Base-by-base conservation (phyloP, 2,888 invertebrate genomes). In the Elmis aenea region DNA sequence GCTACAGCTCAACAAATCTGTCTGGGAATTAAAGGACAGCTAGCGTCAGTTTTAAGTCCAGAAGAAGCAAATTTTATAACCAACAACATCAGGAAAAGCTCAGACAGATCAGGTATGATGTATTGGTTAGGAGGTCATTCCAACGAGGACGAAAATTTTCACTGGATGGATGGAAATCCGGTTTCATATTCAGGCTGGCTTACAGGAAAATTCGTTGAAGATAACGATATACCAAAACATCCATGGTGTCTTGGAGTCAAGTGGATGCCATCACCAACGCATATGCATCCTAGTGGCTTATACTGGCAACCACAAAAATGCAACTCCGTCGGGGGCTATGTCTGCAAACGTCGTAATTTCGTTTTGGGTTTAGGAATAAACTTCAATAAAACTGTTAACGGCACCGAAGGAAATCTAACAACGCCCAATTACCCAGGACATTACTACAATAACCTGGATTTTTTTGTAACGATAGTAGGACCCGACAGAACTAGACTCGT, bases 51-150 rank as follows among this genome's bases (percentile, higher is more conserved):
- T 14, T 71, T 79, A 35, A 77, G 81, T 3, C 60, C 74, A 0
- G 83, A 83, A 38, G 85, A 86, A 58, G 80, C 83, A 52, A 73
- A 76, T 33, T 85, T 85, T 61, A 71, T 86, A 11, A 77, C 79
- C 3, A 69, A 79, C 8, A 79, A 77, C 43, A 79, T 86, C 39
- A 71, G 84, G 23, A 78, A 79, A 58, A 77, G 79, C 55, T 72
- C 74, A 28, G 84, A 85, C 51, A 85, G 84, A 66, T 76, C 81
- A 58, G 81, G 80, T 43, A 72, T 80, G 2, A 72, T 82, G 36
- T 85, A 85, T 69, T 86, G 85, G 86, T 70, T 85, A 11, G 85
- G 85, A 1, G 82, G 77, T 2, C 69, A 66, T 50, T 58, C 74
- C 16, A 66, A 68, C 34, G 60, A 63, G 37, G 54, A 58, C 13